phyloP scores from a whole-genome alignment of 2,888 invertebrate species.

The Tetheella fluctuosa region DNA sequence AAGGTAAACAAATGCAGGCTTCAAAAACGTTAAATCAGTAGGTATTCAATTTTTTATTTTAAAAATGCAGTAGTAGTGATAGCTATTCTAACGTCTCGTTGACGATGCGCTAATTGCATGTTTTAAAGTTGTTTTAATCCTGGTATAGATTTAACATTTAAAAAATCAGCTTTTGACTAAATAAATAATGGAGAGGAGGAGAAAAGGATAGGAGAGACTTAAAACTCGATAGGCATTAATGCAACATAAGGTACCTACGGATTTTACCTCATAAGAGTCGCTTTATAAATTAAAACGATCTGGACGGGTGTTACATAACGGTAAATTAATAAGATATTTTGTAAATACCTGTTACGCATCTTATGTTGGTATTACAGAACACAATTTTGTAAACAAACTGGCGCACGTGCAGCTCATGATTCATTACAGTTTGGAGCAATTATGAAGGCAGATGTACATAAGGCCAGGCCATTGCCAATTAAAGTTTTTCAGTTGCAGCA shows the following conservation, averaged over 20 bases:
- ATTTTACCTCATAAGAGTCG: not conserved
- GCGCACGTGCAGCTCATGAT: constrained; percentile 67
- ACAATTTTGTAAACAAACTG: constrained; percentile 72
- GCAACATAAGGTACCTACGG: not conserved
- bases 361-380: constrained; percentile 66
- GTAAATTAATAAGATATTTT: constrained; percentile 49
- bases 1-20: constrained; percentile 63
- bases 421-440: constrained; percentile 53
- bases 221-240: not conserved
- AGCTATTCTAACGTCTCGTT: not conserved
- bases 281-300: constrained; percentile 28
- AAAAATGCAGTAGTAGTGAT: constrained; percentile 30
- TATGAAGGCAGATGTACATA: constrained; percentile 51
- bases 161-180: not conserved
- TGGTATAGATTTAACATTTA: not conserved
- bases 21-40: constrained; percentile 46
- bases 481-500: constrained; percentile 18
- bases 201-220: no score
- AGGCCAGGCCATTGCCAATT: constrained; percentile 42
- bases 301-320: constrained; percentile 43
- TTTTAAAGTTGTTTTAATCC: not conserved
- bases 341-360: constrained; percentile 57
- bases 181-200: not conserved
- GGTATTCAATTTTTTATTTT: constrained; percentile 34
- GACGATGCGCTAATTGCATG: constrained; percentile 13